phyloP scores from a whole-genome alignment of 2,113 vertebrate genomes.

The Vicugna pacos region DNA sequence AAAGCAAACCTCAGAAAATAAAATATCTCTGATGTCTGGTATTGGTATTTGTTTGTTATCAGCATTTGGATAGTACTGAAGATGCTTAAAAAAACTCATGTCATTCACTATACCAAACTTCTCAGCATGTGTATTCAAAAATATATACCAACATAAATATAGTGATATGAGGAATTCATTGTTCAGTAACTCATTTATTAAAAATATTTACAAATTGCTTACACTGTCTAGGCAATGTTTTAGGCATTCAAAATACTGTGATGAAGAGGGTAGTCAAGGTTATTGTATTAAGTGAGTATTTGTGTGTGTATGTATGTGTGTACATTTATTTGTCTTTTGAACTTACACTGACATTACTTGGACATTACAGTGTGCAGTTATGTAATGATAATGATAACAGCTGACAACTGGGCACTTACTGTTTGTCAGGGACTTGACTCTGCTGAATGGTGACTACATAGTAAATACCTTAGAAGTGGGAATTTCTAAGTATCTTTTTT shows the following conservation, averaged over 20 bases:
- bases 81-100: not conserved
- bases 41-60: not conserved
- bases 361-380: not conserved
- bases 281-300: not conserved
- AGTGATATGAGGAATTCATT: not conserved
- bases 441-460: not conserved
- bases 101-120: not conserved
- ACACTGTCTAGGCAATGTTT: not conserved
- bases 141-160: not conserved
- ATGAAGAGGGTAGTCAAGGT: not conserved
- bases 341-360: not conserved
- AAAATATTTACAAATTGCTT: conserved; percentile 14
- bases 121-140: conserved; percentile 28
- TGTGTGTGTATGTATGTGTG: not conserved
- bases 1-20: not conserved
- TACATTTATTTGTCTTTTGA: not conserved
- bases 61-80: not conserved
- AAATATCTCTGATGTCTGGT: not conserved
- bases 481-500: not conserved
- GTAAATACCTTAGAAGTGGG: not conserved
- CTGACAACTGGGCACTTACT: not conserved
- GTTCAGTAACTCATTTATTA: not conserved
- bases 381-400: not conserved
- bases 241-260: not conserved
- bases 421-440: not conserved